Evolutionary conservation across 2,797 vertebrate species (phyloP).

Genomic region (Jordanella pulchra): DNA sequence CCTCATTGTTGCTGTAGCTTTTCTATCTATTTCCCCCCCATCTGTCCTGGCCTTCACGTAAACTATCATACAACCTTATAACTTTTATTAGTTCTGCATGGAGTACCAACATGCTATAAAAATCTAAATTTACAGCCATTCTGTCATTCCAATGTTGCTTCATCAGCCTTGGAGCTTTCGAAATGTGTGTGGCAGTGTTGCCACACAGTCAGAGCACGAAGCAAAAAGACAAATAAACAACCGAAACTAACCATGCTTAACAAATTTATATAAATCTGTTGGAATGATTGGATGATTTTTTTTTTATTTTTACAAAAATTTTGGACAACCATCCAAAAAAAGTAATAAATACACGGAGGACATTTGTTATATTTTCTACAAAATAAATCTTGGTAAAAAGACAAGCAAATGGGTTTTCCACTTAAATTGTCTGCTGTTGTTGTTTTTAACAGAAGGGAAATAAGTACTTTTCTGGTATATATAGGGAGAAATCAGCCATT

Average conservation of each 20-base stretch:
- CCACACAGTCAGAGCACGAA: not conserved
- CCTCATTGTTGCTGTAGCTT: too few relatives aligned
- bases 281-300: not conserved
- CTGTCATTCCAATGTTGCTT: not conserved
- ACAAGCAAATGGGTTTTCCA: too few relatives aligned
- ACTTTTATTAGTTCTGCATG: not conserved
- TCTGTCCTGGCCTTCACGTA: not conserved
- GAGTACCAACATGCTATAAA: not conserved
- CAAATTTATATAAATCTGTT: not conserved
- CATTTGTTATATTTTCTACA: not conserved
- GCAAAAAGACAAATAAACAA: not conserved
- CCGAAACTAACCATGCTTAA: not conserved
- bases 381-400: not conserved
- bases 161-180: not conserved
- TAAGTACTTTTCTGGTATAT: too few relatives aligned
- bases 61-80: not conserved
- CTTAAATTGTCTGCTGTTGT: too few relatives aligned
- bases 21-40: too few relatives aligned
- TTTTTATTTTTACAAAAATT: not conserved
- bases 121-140: not conserved
- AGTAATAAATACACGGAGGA: not conserved
- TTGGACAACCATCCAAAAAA: not conserved
- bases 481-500: not conserved
- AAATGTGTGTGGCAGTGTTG: not conserved
- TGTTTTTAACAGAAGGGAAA: too few relatives aligned